phyloP scores from a whole-genome alignment of 1,140 invertebrate species.

The Bactericera cockerelli region DNA sequence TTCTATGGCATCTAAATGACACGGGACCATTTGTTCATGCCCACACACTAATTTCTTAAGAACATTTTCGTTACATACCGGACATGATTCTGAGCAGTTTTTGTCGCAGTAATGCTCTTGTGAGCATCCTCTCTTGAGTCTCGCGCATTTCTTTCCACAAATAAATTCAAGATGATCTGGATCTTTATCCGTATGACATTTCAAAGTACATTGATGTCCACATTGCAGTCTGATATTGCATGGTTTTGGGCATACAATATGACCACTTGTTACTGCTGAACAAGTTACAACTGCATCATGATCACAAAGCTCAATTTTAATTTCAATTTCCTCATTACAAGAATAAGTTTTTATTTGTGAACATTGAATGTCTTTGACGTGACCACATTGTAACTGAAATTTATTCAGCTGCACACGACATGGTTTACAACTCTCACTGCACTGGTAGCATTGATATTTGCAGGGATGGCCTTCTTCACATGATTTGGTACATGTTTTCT shows the following conservation, averaged over 20 bases:
- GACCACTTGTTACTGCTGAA: neutral
- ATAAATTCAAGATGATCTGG: conserved; percentile 20
- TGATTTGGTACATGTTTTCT: conserved; percentile 28
- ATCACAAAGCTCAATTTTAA: conserved; percentile 29
- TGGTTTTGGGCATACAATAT: conserved; percentile 10
- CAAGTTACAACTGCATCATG: conserved; percentile 27
- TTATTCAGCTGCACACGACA: conserved; percentile 21
- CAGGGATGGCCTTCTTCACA: conserved; percentile 34
- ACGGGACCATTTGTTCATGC: conserved; percentile 29
- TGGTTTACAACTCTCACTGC: conserved; percentile 31
- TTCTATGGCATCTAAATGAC: conserved; percentile 25
- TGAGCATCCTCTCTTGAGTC: conserved; percentile 29
- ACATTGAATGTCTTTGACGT: conserved; percentile 29
- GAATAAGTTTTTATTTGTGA: conserved; percentile 25
- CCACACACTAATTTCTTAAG: conserved; percentile 3
- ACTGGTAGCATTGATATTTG: conserved; percentile 30
- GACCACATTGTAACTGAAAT: conserved; percentile 32
- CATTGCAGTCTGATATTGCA: conserved; percentile 15
- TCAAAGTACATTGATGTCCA: conserved; percentile 21
- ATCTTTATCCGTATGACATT: conserved; percentile 19
- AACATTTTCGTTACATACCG: conserved; percentile 6
- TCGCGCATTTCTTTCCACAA: conserved; percentile 32
- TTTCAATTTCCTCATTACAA: conserved; percentile 26
- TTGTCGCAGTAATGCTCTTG: conserved; percentile 32
- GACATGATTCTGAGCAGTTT: conserved; percentile 35